Percentiles rank a stretch among this genome's conserved stretches.
Conservation (phyloP, 2,797 vertebrate genomes). For the Phoebastria nigripes region DNA sequence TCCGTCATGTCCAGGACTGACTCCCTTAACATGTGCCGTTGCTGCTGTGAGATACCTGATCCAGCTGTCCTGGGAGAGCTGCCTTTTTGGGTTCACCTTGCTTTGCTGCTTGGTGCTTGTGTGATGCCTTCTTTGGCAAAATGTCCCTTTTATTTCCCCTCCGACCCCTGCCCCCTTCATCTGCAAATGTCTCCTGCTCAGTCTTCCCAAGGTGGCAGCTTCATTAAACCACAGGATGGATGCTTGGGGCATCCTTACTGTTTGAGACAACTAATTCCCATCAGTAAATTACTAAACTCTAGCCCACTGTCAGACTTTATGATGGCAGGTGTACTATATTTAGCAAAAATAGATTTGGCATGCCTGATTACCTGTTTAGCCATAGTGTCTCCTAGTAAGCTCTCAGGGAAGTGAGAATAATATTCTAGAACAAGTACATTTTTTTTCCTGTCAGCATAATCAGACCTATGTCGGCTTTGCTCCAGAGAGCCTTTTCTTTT, state of each 20-base stretch:
- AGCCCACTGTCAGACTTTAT: background rate
- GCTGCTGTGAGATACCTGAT: background rate
- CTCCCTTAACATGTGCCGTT: background rate
- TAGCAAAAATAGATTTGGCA: constrained; percentile 6
- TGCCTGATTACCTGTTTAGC: constrained; percentile 24
- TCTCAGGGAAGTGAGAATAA: background rate
- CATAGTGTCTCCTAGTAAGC: background rate
- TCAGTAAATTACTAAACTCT: constrained; percentile 3
- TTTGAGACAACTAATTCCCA: background rate
- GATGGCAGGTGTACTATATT: background rate
- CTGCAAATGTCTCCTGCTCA: background rate
- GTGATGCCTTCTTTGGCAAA: background rate
- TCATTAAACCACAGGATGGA: background rate
- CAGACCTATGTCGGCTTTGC: background rate
- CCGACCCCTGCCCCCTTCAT: background rate
- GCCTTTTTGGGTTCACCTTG: background rate
- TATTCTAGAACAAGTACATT: background rate
- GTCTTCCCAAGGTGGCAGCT: background rate
- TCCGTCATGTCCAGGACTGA: background rate
- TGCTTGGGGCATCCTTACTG: background rate
- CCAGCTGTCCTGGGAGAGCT: background rate
- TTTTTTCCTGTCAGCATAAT: constrained; percentile 2
- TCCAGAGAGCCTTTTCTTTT: background rate
- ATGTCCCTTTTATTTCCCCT: background rate
- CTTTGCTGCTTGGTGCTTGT: background rate